Evolutionary conservation across 2,888 invertebrate species (phyloP).

Genomic region (Eupithecia exiguata): DNA sequence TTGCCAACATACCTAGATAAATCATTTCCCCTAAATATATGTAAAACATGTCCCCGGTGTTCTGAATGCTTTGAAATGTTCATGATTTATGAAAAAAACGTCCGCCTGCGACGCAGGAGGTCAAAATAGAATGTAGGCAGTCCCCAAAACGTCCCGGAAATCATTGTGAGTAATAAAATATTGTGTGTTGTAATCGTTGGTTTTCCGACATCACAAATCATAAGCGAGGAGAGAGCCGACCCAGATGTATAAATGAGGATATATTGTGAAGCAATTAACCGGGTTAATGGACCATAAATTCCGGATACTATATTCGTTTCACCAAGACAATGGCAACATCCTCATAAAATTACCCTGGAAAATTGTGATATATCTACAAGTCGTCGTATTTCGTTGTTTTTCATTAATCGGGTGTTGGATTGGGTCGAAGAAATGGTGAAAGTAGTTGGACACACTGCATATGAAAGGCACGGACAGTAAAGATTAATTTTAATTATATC

Average conservation of each 20-base stretch:
- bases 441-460: no score
- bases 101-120: background rate
- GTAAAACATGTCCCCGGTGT: background rate
- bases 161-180: background rate
- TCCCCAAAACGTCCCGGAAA: background rate
- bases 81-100: background rate
- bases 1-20: background rate
- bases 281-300: slow-evolving; percentile 26
- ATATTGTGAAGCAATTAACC: slow-evolving; percentile 24
- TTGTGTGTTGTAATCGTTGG: background rate
- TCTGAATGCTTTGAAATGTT: background rate
- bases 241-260: slow-evolving; percentile 2
- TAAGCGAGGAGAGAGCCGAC: background rate
- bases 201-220: background rate
- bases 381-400: background rate
- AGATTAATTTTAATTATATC: no score
- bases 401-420: background rate
- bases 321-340: slow-evolving; percentile 18
- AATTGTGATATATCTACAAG: background rate
- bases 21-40: background rate
- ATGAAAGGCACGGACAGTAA: no score
- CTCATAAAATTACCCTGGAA: background rate
- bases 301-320: slow-evolving; percentile 28
- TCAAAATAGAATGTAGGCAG: background rate
- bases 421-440: background rate